A percentile compares a stretch with the other conserved stretches of the same genome.
phyloP scores from a whole-genome alignment of 2,797 vertebrate species.

The Muscicapa comitata region DNA sequence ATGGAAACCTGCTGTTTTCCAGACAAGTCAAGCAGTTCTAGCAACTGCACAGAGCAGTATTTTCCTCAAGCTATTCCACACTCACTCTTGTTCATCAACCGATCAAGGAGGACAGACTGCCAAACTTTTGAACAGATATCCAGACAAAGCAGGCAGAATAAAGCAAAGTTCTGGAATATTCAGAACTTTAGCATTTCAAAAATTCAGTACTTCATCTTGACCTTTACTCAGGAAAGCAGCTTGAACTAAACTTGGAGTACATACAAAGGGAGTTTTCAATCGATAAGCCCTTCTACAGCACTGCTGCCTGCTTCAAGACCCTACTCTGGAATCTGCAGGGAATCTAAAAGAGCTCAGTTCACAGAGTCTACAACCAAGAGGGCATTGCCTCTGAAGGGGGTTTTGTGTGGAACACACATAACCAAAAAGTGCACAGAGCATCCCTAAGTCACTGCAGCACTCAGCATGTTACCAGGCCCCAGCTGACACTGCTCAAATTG shows the following conservation, averaged over 20 bases:
- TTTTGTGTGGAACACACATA: not conserved
- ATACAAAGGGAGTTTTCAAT: not conserved
- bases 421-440: not conserved
- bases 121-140: not conserved
- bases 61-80: not conserved
- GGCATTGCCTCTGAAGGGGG: not conserved
- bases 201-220: conserved; percentile 21
- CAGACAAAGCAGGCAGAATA: not conserved
- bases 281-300: not conserved
- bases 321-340: not conserved
- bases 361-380: not conserved
- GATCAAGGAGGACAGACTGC: not conserved
- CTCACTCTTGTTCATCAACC: not conserved
- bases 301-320: not conserved
- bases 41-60: not conserved
- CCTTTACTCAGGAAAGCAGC: conserved; percentile 1
- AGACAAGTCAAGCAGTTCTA: not conserved
- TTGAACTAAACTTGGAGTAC: not conserved
- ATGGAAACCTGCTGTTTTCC: not conserved
- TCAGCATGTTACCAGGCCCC: not conserved
- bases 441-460: not conserved
- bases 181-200: not conserved
- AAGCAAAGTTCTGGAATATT: not conserved
- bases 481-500: not conserved
- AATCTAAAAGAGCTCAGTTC: not conserved